Evolutionary conservation across 2,888 invertebrate genomes (phyloP).

Genomic region (Polymixis lichenea): DNA sequence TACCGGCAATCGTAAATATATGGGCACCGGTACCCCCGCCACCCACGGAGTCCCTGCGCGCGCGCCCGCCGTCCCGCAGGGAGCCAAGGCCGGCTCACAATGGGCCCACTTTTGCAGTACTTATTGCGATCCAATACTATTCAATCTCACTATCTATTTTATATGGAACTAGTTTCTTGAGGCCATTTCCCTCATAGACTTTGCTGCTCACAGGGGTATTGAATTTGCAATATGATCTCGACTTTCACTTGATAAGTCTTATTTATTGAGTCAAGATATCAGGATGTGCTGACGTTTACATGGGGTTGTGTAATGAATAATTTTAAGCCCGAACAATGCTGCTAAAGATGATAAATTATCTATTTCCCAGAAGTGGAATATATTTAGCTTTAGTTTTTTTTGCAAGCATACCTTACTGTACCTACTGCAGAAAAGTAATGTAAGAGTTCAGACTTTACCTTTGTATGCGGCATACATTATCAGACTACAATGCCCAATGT

Average conservation of each 20-base stretch:
- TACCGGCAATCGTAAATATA: constrained; percentile 61
- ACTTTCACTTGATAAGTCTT: constrained; percentile 68
- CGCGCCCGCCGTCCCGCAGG: constrained; percentile 76
- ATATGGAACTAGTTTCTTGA: constrained; percentile 87
- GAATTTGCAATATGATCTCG: constrained; percentile 70
- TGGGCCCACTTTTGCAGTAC: constrained; percentile 82
- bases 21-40: constrained; percentile 69
- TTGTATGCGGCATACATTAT: constrained; percentile 60
- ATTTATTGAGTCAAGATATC: constrained; percentile 38
- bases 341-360: constrained; percentile 32
- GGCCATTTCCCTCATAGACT: constrained; percentile 77
- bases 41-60: constrained; percentile 80
- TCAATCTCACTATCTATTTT: constrained; percentile 87
- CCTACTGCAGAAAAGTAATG: constrained; percentile 27
- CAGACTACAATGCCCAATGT: constrained; percentile 64
- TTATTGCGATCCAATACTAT: constrained; percentile 87
- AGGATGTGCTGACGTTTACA: constrained; percentile 20
- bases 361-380: constrained; percentile 30
- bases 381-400: constrained; percentile 25
- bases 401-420: constrained; percentile 14
- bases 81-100: constrained; percentile 86
- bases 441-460: constrained; percentile 29
- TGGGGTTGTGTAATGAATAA: constrained; percentile 25
- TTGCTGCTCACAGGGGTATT: constrained; percentile 78
- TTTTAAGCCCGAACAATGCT: constrained; percentile 19